A percentile compares a stretch with the other conserved stretches of the same genome.
Conservation (phyloP, 2,888 invertebrate genomes). For the Dasypolia templi region DNA sequence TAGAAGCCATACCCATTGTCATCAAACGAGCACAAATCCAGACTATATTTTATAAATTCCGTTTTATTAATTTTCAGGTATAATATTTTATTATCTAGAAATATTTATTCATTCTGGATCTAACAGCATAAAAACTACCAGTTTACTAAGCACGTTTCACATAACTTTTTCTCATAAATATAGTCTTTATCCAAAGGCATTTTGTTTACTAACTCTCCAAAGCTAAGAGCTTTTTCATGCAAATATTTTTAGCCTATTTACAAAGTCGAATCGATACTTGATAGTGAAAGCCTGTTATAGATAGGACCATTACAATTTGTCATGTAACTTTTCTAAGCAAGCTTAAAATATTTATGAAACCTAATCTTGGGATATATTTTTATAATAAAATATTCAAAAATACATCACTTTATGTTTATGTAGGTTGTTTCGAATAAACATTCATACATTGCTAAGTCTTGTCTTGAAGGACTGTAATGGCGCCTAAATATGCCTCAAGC, state of each 20-base stretch:
- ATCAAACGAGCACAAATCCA: neutral
- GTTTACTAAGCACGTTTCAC: constrained; percentile 47
- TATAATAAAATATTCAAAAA: neutral
- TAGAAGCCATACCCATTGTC: too few relatives aligned
- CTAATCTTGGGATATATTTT: constrained; percentile 13
- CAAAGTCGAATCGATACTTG: constrained; percentile 73
- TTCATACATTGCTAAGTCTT: neutral
- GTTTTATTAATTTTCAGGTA: neutral
- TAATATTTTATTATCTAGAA: neutral
- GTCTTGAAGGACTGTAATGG: neutral
- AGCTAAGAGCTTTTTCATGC: constrained; percentile 76
- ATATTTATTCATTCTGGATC: constrained; percentile 42
- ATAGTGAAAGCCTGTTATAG: constrained; percentile 70
- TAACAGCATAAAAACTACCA: constrained; percentile 32
- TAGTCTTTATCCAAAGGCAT: constrained; percentile 67
- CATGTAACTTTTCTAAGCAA: constrained; percentile 56
- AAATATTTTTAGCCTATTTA: constrained; percentile 74
- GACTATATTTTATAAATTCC: neutral
- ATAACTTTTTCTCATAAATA: constrained; percentile 68
- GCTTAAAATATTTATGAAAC: constrained; percentile 45
- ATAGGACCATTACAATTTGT: constrained; percentile 65
- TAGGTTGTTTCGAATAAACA: neutral
- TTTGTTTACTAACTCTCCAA: constrained; percentile 71
- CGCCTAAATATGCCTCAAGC: neutral
- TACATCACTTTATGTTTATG: neutral